Conservation (phyloP, 2,113 vertebrate species). For the Herpetotheres cachinnans region DNA sequence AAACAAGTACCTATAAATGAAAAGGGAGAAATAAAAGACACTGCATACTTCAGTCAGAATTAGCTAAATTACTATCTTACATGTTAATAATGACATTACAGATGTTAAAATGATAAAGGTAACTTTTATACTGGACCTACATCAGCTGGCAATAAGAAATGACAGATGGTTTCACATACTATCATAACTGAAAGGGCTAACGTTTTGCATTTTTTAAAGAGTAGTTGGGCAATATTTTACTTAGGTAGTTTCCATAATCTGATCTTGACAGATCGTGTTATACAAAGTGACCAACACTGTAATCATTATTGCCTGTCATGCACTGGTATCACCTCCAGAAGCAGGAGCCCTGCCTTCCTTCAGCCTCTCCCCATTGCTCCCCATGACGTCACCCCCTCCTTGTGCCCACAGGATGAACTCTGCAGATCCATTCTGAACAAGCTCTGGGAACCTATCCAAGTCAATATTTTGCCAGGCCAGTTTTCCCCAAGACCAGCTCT, state of each 20-base stretch:
- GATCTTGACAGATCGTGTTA: neutral
- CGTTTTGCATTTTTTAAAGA: neutral
- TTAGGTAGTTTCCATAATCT: neutral
- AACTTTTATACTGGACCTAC: neutral
- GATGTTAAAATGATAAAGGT: neutral
- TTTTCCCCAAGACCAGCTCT: neutral
- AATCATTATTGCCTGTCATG: neutral
- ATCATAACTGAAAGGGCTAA: neutral
- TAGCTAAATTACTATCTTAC: neutral
- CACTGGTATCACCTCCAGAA: neutral
- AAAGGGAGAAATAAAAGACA: neutral
- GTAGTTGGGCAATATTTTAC: neutral
- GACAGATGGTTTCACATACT: neutral
- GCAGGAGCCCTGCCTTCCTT: neutral
- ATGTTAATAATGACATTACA: neutral
- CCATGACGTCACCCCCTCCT: accelerated
- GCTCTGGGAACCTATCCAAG: neutral
- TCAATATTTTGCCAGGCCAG: neutral
- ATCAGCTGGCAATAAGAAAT: neutral
- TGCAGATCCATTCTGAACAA: neutral
- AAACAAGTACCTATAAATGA: conserved; percentile 88
- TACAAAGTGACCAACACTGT: neutral
- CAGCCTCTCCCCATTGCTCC: neutral
- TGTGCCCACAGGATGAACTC: neutral
- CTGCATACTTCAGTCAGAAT: neutral